phyloP scores from a whole-genome alignment of 2,888 invertebrate species.

The Latheticus oryzae region DNA sequence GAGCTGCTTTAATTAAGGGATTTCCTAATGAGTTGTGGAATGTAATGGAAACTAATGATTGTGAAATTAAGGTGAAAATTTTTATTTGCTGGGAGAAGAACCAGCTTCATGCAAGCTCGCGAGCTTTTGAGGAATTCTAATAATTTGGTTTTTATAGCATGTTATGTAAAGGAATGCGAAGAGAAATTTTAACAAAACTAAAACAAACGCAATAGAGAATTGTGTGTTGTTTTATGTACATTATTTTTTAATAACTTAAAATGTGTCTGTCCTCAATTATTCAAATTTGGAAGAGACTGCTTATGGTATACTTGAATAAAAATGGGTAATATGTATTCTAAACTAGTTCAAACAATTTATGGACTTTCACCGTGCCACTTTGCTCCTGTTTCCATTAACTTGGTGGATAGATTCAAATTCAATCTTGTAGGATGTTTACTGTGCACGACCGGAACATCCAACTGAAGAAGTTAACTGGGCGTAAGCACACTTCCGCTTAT shows the following conservation, averaged over 20 bases:
- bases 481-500: constrained; percentile 40
- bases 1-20: constrained; percentile 49
- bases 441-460: constrained; percentile 40
- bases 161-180: no score
- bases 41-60: constrained; percentile 48
- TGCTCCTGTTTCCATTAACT: no score
- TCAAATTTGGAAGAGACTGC: no score
- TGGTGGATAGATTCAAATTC: constrained; percentile 12
- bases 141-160: no score
- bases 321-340: no score
- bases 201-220: no score
- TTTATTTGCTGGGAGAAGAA: no score
- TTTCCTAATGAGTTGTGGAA: constrained; percentile 49
- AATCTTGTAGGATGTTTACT: constrained; percentile 33
- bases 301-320: no score
- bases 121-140: constrained; percentile 32
- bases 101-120: constrained; percentile 1
- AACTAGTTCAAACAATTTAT: no score
- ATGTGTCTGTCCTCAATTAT: no score
- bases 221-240: neutral
- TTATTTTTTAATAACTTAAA: neutral
- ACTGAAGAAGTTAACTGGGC: constrained; percentile 37
- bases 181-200: no score
- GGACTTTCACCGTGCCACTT: no score
- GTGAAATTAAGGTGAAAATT: constrained; percentile 46